Evolutionary conservation across 2,113 vertebrate genomes (phyloP).

Genomic region (Mustelus asterias): DNA sequence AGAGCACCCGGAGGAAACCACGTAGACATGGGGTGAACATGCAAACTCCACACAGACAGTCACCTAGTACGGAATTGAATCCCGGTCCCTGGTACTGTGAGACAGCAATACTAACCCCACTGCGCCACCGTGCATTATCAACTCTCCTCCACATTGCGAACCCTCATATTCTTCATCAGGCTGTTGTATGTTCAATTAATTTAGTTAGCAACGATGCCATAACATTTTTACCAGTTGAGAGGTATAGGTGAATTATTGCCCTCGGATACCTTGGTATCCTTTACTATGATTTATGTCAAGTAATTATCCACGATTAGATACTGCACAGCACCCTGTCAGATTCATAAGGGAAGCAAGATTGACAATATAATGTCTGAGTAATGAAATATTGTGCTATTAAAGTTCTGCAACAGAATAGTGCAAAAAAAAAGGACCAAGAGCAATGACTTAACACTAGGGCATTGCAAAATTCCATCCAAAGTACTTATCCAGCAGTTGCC

Average conservation of each 20-base stretch:
- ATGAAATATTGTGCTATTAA: background rate
- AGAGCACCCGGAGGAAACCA: too few species aligned
- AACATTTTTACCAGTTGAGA: background rate
- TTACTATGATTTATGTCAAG: background rate
- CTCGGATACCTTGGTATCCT: background rate
- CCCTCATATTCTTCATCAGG: background rate
- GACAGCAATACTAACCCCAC: too few species aligned
- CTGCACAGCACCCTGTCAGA: background rate
- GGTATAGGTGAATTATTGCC: background rate
- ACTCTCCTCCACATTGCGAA: background rate
- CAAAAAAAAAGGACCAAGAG: background rate
- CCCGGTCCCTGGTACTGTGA: too few species aligned
- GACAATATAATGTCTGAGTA: background rate
- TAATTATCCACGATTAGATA: background rate
- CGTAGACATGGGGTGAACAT: too few species aligned
- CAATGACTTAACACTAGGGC: background rate
- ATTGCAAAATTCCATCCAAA: background rate
- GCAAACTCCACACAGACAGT: too few species aligned
- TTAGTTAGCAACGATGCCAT: background rate
- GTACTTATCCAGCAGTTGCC: background rate
- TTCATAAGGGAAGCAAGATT: background rate
- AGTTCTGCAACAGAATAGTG: background rate
- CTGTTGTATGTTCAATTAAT: background rate
- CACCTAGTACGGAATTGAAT: too few species aligned
- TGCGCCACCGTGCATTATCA: background rate